Conservation (phyloP, 2,888 invertebrate genomes). For the Dendrolimus houi region DNA sequence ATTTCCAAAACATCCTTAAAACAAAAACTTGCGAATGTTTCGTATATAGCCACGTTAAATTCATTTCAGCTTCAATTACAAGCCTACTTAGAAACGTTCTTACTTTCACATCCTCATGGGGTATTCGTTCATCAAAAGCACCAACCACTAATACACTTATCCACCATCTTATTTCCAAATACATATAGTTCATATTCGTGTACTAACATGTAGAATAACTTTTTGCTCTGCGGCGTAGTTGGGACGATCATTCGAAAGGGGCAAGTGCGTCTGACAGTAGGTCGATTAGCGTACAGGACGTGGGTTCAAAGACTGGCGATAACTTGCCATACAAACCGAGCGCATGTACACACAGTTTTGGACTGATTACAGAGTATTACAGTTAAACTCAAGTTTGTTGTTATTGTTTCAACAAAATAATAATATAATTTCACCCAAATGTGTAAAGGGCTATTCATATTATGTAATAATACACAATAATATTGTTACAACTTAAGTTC, state of each 20-base stretch:
- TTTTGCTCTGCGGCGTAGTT: conserved; percentile 1
- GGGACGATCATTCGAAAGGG: conserved; percentile 49
- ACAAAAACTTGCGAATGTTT: too few relatives aligned
- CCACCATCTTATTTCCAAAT: conserved; percentile 1
- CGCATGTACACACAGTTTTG: neutral
- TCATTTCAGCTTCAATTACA: conserved; percentile 13
- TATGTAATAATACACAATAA: too few relatives aligned
- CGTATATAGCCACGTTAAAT: conserved; percentile 14
- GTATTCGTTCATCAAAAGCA: neutral
- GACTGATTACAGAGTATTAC: neutral
- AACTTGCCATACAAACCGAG: conserved; percentile 13
- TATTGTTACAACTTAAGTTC: too few relatives aligned
- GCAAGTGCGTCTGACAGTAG: conserved; percentile 61
- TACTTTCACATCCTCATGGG: neutral
- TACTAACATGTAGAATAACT: neutral
- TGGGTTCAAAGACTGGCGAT: conserved; percentile 47
- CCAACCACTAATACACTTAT: conserved; percentile 5
- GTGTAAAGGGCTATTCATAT: too few relatives aligned
- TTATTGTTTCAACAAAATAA: neutral
- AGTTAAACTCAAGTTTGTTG: neutral
- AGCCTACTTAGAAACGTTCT: neutral
- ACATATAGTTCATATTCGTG: conserved; percentile 10
- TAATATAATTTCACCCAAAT: neutral
- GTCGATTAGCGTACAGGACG: conserved; percentile 56
- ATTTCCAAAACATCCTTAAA: too few relatives aligned